Conservation (phyloP, 1,140 invertebrate genomes). For the Diachasma alloeum region DNA sequence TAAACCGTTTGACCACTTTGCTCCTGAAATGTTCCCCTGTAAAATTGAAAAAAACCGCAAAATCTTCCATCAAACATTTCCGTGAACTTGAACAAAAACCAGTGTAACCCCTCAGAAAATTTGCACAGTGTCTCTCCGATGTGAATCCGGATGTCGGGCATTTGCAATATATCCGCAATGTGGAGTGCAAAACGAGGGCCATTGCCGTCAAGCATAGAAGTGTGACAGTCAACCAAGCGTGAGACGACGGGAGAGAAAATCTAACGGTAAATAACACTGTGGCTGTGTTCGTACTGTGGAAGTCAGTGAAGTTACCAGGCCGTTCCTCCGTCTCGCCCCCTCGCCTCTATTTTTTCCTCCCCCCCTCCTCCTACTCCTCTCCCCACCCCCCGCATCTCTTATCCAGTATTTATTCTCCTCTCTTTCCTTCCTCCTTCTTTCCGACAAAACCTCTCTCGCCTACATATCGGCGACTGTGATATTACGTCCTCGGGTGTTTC, state of each 20-base stretch:
- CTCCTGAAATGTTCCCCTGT: no score
- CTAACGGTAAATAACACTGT: constrained; percentile 49
- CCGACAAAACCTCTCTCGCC: constrained; percentile 10
- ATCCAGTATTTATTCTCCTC: not conserved
- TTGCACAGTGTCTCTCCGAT: not conserved
- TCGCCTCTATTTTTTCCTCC: constrained; percentile 34
- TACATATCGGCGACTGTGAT: constrained; percentile 33
- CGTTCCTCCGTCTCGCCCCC: constrained; percentile 39
- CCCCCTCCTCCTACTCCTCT: not conserved
- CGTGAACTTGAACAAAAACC: no score
- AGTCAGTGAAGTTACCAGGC: constrained; percentile 9
- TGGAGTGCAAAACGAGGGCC: constrained; percentile 31
- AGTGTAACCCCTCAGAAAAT: not conserved
- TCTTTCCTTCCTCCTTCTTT: not conserved
- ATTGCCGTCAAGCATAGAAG: constrained; percentile 35
- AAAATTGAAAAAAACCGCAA: no score
- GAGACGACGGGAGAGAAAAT: constrained; percentile 49
- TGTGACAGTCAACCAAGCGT: constrained; percentile 37
- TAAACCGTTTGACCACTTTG: no score
- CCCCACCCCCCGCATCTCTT: not conserved
- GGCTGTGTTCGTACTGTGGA: not conserved
- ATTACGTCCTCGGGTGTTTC: constrained; percentile 56
- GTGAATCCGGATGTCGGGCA: constrained; percentile 18
- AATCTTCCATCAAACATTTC: no score
- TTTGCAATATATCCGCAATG: constrained; percentile 19